Evolutionary conservation across 1,140 invertebrate genomes (phyloP).

Genomic region (Anastrepha obliqua): DNA sequence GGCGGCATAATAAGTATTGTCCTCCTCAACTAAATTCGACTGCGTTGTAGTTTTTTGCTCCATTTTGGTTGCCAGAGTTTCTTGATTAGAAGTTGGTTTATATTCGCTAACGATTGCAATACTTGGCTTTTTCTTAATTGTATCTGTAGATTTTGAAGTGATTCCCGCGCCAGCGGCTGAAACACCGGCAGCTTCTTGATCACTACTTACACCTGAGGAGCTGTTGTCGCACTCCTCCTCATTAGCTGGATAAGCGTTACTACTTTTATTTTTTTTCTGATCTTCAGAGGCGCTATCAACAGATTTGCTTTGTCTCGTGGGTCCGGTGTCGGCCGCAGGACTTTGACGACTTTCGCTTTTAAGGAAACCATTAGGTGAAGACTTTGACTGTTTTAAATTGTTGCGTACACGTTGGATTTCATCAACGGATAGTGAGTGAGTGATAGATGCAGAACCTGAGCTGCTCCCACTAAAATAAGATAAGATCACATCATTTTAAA

Average conservation of each 20-base stretch:
- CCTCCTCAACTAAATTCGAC: background rate
- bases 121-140: constrained; percentile 72
- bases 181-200: constrained; percentile 80
- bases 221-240: constrained; percentile 90
- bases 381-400: constrained; percentile 88
- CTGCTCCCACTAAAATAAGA: constrained; percentile 73
- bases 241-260: constrained; percentile 31
- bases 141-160: constrained; percentile 67
- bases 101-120: constrained; percentile 71
- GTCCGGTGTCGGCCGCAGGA: constrained; percentile 48
- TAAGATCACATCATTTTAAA: no score
- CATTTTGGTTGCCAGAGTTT: constrained; percentile 25
- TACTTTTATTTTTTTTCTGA: constrained; percentile 54
- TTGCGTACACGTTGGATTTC: constrained; percentile 90
- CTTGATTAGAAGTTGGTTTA: constrained; percentile 65
- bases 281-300: constrained; percentile 58
- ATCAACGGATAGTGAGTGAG: constrained; percentile 89
- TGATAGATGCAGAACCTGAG: constrained; percentile 83
- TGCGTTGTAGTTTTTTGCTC: background rate
- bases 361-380: constrained; percentile 86
- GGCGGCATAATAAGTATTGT: background rate
- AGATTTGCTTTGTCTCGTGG: constrained; percentile 50
- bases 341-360: constrained; percentile 75
- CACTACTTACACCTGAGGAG: constrained; percentile 89
- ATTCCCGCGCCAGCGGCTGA: background rate